Conservation (phyloP, 2,797 vertebrate species). For the Rhabdomys pumilio region DNA sequence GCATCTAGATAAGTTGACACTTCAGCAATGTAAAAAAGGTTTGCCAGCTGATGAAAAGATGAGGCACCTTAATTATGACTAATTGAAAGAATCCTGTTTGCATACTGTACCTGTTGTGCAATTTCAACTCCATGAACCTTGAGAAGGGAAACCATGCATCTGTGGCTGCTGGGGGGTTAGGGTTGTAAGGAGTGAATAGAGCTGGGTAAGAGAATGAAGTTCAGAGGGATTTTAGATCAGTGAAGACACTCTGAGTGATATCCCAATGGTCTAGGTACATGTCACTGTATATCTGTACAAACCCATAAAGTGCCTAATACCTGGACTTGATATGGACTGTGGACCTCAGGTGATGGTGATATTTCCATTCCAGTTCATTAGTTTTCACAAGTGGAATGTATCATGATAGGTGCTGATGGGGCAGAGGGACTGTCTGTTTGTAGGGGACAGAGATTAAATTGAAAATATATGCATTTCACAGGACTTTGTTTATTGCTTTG, state of each 20-base stretch:
- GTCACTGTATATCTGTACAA: neutral
- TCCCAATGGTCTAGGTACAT: neutral
- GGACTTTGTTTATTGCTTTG: no score
- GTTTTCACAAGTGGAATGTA: neutral
- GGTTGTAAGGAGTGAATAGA: neutral
- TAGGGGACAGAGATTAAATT: neutral
- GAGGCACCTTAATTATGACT: neutral
- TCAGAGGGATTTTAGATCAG: neutral
- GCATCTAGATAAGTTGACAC: neutral
- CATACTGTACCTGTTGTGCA: no score
- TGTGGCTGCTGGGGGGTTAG: no score
- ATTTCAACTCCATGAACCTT: neutral
- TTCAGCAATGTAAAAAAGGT: neutral
- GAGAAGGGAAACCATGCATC: neutral
- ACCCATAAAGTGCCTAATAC: neutral
- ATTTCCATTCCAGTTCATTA: neutral
- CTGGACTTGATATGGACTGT: neutral
- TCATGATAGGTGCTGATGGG: neutral
- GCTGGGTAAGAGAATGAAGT: neutral
- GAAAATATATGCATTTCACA: neutral
- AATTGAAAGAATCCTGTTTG: neutral
- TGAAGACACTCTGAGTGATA: neutral
- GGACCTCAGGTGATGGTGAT: neutral
- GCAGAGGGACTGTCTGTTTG: neutral
- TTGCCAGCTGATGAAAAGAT: neutral